These are phyloP conservation scores for Anoplophora glabripennis DNA, from an alignment of 1,140 invertebrate species.

Conservation along the genomic window DNA sequence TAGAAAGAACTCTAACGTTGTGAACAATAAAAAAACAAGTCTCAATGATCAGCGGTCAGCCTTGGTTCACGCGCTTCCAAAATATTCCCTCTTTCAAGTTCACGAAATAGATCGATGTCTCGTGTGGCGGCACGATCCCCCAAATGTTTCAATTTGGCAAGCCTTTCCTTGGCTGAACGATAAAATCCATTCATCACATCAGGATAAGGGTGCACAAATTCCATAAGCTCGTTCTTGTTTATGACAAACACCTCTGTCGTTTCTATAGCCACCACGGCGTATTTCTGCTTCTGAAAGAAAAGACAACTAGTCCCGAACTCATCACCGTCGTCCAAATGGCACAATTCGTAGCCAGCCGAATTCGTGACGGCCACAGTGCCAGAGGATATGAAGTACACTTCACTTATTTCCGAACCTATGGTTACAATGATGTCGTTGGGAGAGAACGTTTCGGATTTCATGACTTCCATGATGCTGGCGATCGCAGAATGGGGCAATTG, in stretches of 20 bases:
- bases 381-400: slow-evolving; percentile 51
- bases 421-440: slow-evolving; percentile 51
- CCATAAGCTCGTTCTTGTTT: too few species aligned
- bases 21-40: too few species aligned
- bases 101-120: too few species aligned
- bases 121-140: too few species aligned
- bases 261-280: slow-evolving; percentile 19
- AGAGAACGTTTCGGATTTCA: slow-evolving; percentile 50
- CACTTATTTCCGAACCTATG: slow-evolving; percentile 42
- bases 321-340: slow-evolving; percentile 23
- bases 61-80: too few species aligned
- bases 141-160: too few species aligned
- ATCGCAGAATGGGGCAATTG: slow-evolving; percentile 37
- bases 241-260: slow-evolving; percentile 18
- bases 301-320: slow-evolving; percentile 20
- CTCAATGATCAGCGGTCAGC: too few species aligned
- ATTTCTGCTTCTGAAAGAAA: not conserved
- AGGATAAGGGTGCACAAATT: too few species aligned
- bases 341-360: slow-evolving; percentile 9
- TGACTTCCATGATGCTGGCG: slow-evolving; percentile 39
- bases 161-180: too few species aligned
- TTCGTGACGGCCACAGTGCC: slow-evolving; percentile 51
- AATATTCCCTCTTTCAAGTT: too few species aligned
- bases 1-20: too few species aligned
- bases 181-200: too few species aligned